Conservation (phyloP, 1,140 invertebrate genomes). For the Hormaphis cornu region DNA sequence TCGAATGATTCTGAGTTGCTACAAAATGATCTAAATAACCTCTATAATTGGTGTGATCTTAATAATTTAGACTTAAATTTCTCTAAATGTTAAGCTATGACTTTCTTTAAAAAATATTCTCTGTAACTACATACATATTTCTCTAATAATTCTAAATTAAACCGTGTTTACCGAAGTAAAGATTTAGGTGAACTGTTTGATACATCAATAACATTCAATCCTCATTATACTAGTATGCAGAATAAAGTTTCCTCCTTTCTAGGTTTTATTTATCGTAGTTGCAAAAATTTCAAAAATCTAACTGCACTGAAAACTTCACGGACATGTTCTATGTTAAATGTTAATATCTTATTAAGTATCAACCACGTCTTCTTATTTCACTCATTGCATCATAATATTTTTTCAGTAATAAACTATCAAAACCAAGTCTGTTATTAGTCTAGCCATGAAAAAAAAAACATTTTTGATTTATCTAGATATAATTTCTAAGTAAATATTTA, state of each 20-base stretch:
- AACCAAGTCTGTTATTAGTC: too few species aligned
- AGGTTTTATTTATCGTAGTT: neutral
- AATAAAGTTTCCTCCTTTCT: neutral
- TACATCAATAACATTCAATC: neutral
- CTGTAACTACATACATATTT: neutral
- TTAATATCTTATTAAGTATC: too few species aligned
- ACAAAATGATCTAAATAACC: neutral
- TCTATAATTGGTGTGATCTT: neutral
- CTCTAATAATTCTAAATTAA: neutral
- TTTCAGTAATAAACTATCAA: too few species aligned
- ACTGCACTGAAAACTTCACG: neutral
- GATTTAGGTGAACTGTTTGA: neutral
- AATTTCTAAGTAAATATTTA: too few species aligned
- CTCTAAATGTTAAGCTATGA: neutral
- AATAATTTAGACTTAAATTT: neutral
- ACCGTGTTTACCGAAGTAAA: neutral
- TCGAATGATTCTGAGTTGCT: neutral
- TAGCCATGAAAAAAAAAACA: too few species aligned
- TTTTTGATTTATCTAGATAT: too few species aligned
- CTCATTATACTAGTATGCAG: neutral
- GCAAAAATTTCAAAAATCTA: neutral
- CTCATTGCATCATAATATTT: too few species aligned
- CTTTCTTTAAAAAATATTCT: neutral
- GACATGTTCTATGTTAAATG: too few species aligned
- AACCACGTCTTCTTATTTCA: too few species aligned